Percentiles rank a stretch among this genome's conserved stretches.
Evolutionary conservation across 35 echinoderm and acorn worm species (phyloP).

Genomic region (Ophiothrix spiculata): DNA sequence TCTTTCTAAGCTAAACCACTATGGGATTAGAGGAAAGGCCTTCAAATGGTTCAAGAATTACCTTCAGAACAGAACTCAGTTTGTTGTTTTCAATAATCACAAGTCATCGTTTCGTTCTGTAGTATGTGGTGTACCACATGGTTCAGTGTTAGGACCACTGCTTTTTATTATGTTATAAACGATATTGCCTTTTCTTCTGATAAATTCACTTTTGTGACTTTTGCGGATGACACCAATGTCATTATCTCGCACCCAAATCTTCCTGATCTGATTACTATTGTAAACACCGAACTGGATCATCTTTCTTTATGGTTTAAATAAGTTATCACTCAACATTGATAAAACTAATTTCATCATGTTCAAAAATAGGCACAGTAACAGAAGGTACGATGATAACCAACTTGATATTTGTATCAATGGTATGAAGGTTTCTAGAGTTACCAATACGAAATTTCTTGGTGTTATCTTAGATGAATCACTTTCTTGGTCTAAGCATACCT

Average conservation of each 20-base stretch:
- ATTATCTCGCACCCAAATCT: not conserved
- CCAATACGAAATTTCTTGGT: not conserved
- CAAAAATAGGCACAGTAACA: not conserved
- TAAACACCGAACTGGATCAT: not conserved
- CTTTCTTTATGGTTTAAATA: not conserved
- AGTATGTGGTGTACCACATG: too few relatives aligned
- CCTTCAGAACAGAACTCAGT: too few relatives aligned
- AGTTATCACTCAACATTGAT: not conserved
- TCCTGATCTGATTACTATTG: not conserved
- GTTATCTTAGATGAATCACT: not conserved
- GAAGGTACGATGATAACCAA: not conserved
- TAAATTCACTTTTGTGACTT: not conserved
- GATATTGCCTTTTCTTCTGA: not conserved
- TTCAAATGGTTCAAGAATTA: too few relatives aligned
- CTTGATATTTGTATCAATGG: not conserved
- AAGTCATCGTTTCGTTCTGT: too few relatives aligned
- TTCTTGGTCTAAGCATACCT: not conserved
- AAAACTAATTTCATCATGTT: not conserved
- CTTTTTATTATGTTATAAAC: not conserved
- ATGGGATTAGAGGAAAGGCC: too few relatives aligned
- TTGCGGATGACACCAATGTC: not conserved
- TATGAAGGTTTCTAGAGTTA: not conserved
- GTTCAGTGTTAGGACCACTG: not conserved
- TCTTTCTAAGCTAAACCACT: too few relatives aligned
- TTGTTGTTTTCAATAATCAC: too few relatives aligned